Evolutionary conservation across 2,888 invertebrate genomes (phyloP).

Genomic region (Scrobipalpa costella): DNA sequence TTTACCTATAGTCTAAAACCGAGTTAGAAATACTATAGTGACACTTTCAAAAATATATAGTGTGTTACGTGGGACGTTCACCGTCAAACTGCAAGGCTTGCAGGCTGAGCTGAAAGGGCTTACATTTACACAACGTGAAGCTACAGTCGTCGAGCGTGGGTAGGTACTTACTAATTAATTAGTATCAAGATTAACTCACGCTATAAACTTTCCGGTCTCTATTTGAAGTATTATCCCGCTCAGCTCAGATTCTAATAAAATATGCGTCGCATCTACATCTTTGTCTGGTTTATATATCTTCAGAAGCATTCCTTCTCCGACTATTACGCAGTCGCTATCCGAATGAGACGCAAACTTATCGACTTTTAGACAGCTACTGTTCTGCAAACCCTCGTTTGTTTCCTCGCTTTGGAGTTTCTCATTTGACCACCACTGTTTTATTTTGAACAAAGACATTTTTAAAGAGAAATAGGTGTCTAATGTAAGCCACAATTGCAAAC

Average conservation of each 20-base stretch:
- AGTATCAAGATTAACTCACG: conserved; percentile 81
- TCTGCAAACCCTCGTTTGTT: conserved; percentile 78
- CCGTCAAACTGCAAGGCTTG: too few species aligned
- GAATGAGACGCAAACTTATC: conserved; percentile 90
- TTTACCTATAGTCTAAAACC: too few species aligned
- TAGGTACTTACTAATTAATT: too few species aligned
- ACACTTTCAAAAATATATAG: too few species aligned
- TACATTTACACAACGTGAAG: too few species aligned
- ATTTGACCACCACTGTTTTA: conserved; percentile 93
- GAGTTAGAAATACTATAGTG: too few species aligned
- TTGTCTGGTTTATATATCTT: conserved; percentile 65
- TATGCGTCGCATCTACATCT: conserved; percentile 80
- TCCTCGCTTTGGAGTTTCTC: conserved; percentile 81
- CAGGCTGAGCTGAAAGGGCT: too few species aligned
- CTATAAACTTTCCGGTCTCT: conserved; percentile 90
- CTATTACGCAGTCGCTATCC: conserved; percentile 89
- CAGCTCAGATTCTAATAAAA: conserved; percentile 89
- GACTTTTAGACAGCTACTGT: conserved; percentile 83
- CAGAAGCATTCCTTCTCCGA: conserved; percentile 63
- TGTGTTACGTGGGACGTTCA: too few species aligned
- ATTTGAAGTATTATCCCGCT: conserved; percentile 89
- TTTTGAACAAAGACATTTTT: conserved; percentile 95
- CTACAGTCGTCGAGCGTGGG: neutral
- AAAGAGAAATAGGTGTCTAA: neutral
- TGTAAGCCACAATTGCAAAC: neutral